A percentile compares a stretch with the other conserved stretches of the same genome.
Evolutionary conservation across 2,888 invertebrate species (phyloP).

Genomic region (Cybosia mesomella): DNA sequence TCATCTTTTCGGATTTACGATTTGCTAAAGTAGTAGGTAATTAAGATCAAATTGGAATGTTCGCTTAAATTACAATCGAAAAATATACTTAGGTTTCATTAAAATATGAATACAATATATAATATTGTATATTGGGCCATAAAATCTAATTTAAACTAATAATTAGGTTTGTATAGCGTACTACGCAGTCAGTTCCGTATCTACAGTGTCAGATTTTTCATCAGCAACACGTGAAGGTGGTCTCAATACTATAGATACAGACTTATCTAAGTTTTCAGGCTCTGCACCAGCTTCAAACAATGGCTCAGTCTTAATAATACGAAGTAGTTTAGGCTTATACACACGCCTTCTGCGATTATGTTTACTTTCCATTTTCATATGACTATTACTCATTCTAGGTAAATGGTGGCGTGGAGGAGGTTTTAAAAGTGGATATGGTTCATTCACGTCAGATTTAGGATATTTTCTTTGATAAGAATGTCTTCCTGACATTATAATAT

Average conservation of each 20-base stretch:
- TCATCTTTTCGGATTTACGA: constrained; percentile 22
- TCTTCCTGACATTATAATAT: constrained; percentile 63
- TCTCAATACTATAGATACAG: constrained; percentile 66
- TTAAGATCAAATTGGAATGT: not conserved
- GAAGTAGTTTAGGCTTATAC: constrained; percentile 68
- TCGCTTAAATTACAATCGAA: constrained; percentile 15
- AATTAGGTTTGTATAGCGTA: constrained; percentile 18
- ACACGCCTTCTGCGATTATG: constrained; percentile 67
- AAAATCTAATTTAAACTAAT: constrained; percentile 23
- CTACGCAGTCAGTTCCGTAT: constrained; percentile 29
- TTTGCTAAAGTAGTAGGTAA: not conserved
- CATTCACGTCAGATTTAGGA: constrained; percentile 69
- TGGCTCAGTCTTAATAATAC: constrained; percentile 73
- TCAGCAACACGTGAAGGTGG: constrained; percentile 69
- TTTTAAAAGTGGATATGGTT: constrained; percentile 80
- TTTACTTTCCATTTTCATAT: constrained; percentile 63
- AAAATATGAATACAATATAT: constrained; percentile 40
- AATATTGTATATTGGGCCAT: constrained; percentile 48
- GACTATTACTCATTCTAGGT: constrained; percentile 50
- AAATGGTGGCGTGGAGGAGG: constrained; percentile 75
- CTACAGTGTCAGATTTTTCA: constrained; percentile 59
- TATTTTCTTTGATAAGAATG: constrained; percentile 70
- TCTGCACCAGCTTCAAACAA: constrained; percentile 71
- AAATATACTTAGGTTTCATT: constrained; percentile 24
- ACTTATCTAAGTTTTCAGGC: constrained; percentile 57